A percentile compares a stretch with the other conserved stretches of the same genome.
Conservation (phyloP, 2,113 vertebrate genomes). For the Cynopterus brachyotis region DNA sequence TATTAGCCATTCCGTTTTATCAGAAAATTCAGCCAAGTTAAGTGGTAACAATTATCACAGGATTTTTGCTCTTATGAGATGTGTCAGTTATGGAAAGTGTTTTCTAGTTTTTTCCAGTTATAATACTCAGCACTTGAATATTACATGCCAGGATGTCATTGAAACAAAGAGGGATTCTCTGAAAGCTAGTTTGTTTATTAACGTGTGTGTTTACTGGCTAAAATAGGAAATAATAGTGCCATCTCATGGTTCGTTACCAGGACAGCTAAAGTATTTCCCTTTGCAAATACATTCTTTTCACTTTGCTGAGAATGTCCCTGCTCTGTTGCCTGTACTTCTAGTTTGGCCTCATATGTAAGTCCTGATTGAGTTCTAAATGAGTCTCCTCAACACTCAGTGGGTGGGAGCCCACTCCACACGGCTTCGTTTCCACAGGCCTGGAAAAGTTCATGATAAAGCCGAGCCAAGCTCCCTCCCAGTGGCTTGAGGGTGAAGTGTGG, state of each 20-base stretch:
- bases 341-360: not conserved
- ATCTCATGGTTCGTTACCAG: no score
- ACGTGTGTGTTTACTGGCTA: no score
- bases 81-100: not conserved
- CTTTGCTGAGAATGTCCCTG: not conserved
- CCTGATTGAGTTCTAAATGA: not conserved
- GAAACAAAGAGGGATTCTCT: no score
- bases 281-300: not conserved
- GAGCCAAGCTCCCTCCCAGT: not conserved
- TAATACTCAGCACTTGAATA: not conserved
- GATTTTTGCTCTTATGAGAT: not conserved
- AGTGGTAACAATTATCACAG: not conserved
- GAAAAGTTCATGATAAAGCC: not conserved
- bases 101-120: not conserved
- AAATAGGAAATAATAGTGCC: no score
- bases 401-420: not conserved
- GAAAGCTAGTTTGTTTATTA: no score
- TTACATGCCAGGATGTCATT: not conserved
- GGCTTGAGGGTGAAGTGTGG: no score
- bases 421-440: not conserved
- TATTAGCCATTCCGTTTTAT: not conserved
- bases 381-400: not conserved
- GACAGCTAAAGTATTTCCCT: no score
- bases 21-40: not conserved
- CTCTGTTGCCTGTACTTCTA: not conserved